Base-by-base conservation (phyloP, 2,113 vertebrate genomes). In the Sakesphorus luctuosus region DNA sequence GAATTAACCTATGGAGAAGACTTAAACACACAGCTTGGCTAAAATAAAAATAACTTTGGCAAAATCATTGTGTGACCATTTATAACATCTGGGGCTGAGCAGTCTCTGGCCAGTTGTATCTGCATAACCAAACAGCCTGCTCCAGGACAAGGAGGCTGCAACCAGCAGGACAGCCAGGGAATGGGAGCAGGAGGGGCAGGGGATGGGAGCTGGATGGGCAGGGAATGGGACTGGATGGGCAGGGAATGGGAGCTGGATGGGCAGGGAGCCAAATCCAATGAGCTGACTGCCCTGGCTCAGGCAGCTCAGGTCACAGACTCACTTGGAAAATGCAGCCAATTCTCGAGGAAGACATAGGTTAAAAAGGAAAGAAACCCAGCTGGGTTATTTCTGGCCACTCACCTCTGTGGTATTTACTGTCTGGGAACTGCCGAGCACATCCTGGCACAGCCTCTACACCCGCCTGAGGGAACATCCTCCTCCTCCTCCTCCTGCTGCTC, bases 371-470 rank as follows among this genome's bases (percentile, higher is more conserved):
- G 11, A 56, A 36, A 53, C 0, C 4, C 40, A 35, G 0, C 26
- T 18, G 61, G 15, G 26, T 73, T 91, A 66, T 75, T 88, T 78
- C 56, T 83, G 73, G 47, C 44, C 0, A 0, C 58, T 89, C 43
- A 13, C 7, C 56, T 50, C 28, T 0, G 0, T 8, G 26, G 44
- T 26, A 9, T 58, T 80, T 59, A 18, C n/a, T 2, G 5, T 18
- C 29, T 13, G 73, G 31, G 58, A 65, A 10, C 5, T 5, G 73
- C 78, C 8, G 6, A 33, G 47, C 0, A 0, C 82, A 23, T 47
- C 74, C 67, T 17, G 0, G 50, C 5, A 3, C 89, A 66, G 81
- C n/a, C 43, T 23, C 82, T 35, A 52, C 63, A 9, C 14, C 56
- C 1, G 0, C 74, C 66, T 2, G 9, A 46, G 49, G 21, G 15